These are phyloP conservation scores for Tiliqua scincoides DNA, from an alignment of 2,113 vertebrate genomes.

Conservation along the genomic window DNA sequence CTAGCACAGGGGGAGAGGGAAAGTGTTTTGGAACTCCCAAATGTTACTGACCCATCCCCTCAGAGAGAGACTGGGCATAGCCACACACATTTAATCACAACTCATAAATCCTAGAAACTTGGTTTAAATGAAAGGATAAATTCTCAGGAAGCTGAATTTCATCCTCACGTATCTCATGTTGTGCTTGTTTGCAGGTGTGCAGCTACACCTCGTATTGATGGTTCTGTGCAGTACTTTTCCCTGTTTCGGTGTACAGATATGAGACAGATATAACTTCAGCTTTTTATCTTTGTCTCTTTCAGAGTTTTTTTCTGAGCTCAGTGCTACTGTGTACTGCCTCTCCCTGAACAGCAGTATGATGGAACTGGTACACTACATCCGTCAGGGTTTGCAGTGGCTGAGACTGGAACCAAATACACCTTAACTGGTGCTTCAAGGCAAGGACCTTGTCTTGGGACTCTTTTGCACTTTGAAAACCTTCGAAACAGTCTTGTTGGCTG, in stretches of 20 bases:
- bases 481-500: slow-evolving; percentile 50
- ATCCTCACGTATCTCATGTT: background rate
- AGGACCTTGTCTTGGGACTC: slow-evolving; percentile 57
- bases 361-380: slow-evolving; percentile 84
- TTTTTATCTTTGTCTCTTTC: background rate
- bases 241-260: background rate
- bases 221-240: background rate
- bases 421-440: slow-evolving; percentile 67
- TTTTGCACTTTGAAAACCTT: slow-evolving; percentile 80
- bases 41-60: background rate
- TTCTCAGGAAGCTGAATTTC: background rate
- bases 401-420: slow-evolving; percentile 78
- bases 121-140: too few relatives aligned
- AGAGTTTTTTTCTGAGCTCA: slow-evolving; percentile 89
- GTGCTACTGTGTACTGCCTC: slow-evolving; percentile 75
- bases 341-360: slow-evolving; percentile 84
- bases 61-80: background rate
- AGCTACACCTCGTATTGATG: background rate
- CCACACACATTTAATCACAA: background rate
- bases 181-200: background rate
- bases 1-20: too few relatives aligned
- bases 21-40: background rate
- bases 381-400: slow-evolving; percentile 90
- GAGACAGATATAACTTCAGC: background rate
- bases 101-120: background rate